Evolutionary conservation across 2,888 invertebrate genomes (phyloP).

Genomic region (Rhyacophila evoluta): DNA sequence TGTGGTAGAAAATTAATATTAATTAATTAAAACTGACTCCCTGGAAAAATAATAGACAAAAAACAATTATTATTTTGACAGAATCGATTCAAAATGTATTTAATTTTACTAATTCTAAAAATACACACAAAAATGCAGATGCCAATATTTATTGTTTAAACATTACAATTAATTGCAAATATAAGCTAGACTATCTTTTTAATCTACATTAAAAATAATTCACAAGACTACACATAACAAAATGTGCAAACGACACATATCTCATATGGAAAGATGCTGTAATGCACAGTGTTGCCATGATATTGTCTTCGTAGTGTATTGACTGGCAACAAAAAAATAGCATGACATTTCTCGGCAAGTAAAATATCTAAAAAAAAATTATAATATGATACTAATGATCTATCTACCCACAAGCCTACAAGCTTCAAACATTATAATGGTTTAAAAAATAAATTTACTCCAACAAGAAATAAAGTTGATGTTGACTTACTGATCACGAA

Average conservation of each 20-base stretch:
- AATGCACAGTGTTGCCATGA: not conserved
- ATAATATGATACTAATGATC: not conserved
- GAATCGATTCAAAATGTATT: not conserved
- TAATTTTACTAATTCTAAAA: not conserved
- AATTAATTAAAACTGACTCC: not conserved
- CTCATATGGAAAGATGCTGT: not conserved
- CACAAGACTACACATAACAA: not conserved
- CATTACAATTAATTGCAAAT: not conserved
- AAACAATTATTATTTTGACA: not conserved
- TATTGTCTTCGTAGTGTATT: not conserved
- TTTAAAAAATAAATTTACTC: not conserved
- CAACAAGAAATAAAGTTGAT: too few relatives aligned
- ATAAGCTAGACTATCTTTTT: not conserved
- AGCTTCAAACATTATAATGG: not conserved
- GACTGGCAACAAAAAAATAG: not conserved
- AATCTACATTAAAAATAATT: not conserved
- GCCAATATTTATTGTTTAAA: not conserved
- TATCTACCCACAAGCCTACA: not conserved
- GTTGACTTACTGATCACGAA: not conserved
- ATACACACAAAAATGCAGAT: not conserved
- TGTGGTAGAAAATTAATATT: not conserved
- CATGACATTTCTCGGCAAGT: not conserved
- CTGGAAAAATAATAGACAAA: slow-evolving; percentile 1
- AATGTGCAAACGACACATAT: not conserved
- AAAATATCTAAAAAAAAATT: not conserved